Evolutionary conservation across 2,113 vertebrate genomes (phyloP), one percentile per base, ranked within the genome.

Genomic region (Prolemur simus): DNA sequence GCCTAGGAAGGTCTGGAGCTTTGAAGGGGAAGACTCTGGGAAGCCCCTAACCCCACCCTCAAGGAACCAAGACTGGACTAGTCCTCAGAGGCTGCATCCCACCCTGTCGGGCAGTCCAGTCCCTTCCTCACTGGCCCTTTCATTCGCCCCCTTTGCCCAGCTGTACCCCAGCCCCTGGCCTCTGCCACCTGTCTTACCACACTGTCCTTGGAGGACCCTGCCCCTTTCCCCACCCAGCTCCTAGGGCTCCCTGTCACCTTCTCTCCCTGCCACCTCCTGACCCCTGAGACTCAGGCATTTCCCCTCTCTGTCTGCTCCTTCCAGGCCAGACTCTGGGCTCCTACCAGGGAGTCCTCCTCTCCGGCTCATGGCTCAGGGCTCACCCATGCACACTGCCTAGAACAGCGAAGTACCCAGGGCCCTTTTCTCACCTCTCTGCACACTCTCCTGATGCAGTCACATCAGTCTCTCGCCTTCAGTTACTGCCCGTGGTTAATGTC

Each of bases 101-200:
- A 5, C 0, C 4, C 3, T 10, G 1, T 63, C 3, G 0, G 6
- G 11, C 34, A 3, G 5, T 20, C 25, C 27, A 8, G n/a, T 20
- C 14, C 69, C 25, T 34, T 60, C 85, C 76, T 64, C 23, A 0
- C 52, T 11, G 21, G 39, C 34, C 32, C 2, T 23, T 69, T 21
- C 32, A 49, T 52, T 4, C 52, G 11, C 74, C 17, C 8, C 27
- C 42, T 69, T 77, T 7, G 47, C 56, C 60, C 49, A 14, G 60
- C 66, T 56, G 64, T 37, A 54, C 21, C 39, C 34, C 8, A 69
- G 54, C 20, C 37, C 34, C 82, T 37, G n/a, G n/a, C 3, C 20
- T 47, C 32, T 84, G 34, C 63, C 25, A 14, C 29, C 23, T 58
- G 47, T 17, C 25, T 49, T 34, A 7, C 5, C 83, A 87, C 5